Evolutionary conservation across 2,888 invertebrate species (phyloP).

Genomic region (Apoda limacodes): DNA sequence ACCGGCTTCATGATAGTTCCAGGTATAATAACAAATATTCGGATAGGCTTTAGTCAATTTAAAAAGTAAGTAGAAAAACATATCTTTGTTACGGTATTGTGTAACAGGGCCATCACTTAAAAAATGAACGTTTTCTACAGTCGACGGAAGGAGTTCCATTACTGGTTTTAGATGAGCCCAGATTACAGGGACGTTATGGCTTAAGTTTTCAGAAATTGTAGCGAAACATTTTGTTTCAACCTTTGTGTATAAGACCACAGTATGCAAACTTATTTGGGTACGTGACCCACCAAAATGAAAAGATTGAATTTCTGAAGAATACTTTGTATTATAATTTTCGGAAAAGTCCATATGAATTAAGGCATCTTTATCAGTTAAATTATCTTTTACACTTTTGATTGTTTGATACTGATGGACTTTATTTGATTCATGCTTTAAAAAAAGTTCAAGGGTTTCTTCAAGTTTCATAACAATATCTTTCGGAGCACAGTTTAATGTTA

Average conservation of each 20-base stretch:
- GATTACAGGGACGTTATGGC: constrained; percentile 18
- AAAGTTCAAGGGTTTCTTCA: constrained; percentile 11
- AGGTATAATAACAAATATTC: constrained; percentile 17
- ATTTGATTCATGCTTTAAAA: too few species aligned
- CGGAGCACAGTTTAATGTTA: too few species aligned
- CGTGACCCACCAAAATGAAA: constrained; percentile 13
- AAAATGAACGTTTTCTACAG: constrained; percentile 18
- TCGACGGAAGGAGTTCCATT: constrained; percentile 14
- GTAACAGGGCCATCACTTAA: constrained; percentile 20
- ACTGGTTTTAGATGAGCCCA: constrained; percentile 19
- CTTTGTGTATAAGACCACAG: constrained; percentile 17
- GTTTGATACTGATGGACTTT: too few species aligned
- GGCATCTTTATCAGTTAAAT: constrained; percentile 7
- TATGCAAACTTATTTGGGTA: constrained; percentile 17
- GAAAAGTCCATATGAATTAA: constrained; percentile 12
- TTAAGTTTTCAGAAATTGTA: too few species aligned
- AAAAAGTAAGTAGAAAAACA: constrained; percentile 17
- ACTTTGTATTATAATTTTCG: constrained; percentile 12
- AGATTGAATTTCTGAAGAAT: constrained; percentile 11
- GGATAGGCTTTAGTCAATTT: constrained; percentile 9
- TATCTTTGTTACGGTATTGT: constrained; percentile 21
- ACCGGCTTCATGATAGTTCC: constrained; percentile 20
- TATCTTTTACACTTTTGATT: too few species aligned
- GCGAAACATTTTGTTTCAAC: too few species aligned
- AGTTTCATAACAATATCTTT: constrained; percentile 14